A percentile compares a stretch with the other conserved stretches of the same genome.
phyloP scores from a whole-genome alignment of 2,113 vertebrate genomes.

The Orthonyx spaldingii region DNA sequence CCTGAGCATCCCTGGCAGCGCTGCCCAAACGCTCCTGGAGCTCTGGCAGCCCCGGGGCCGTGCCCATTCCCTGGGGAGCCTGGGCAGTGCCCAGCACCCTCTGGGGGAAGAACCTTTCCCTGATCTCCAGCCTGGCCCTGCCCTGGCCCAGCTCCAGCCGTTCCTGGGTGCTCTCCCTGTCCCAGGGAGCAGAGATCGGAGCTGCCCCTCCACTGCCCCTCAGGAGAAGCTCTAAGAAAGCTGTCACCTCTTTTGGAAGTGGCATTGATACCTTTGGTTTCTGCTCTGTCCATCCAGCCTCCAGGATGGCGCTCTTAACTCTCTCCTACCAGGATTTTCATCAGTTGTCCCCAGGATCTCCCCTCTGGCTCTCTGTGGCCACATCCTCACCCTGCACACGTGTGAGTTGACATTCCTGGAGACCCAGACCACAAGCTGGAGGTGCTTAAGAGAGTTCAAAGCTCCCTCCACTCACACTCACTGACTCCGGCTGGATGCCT shows the following conservation, averaged over 20 bases:
- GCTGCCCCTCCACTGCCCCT: neutral
- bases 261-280: neutral
- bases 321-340: neutral
- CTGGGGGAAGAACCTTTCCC: neutral
- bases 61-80: neutral
- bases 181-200: neutral
- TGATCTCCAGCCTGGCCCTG: neutral
- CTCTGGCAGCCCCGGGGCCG: neutral
- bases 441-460: neutral
- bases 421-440: neutral
- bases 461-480: neutral
- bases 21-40: neutral
- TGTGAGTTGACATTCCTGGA: neutral
- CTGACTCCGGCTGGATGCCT: neutral
- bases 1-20: neutral
- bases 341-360: neutral
- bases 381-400: neutral
- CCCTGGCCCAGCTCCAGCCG: neutral
- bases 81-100: neutral
- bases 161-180: neutral
- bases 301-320: neutral
- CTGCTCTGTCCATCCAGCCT: neutral
- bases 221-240: neutral
- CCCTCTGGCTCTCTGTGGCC: neutral
- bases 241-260: neutral